phyloP scores from a whole-genome alignment of 2,888 invertebrate species.

The Nysson spinosus region DNA sequence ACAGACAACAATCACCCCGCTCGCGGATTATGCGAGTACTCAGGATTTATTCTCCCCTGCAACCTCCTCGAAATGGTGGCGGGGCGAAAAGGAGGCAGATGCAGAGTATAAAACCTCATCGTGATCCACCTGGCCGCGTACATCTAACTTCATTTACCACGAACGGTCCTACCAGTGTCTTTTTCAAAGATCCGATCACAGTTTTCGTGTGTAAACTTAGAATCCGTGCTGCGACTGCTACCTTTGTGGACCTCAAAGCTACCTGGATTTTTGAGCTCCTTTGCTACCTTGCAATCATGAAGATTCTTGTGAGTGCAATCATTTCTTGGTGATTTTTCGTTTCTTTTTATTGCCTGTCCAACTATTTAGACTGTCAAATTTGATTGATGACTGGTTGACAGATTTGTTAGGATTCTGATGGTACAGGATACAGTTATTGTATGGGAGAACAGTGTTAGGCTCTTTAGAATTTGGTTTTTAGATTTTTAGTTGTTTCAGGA shows the following conservation, averaged over 20 bases:
- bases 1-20: conserved; percentile 30
- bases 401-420: no score
- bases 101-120: conserved; percentile 56
- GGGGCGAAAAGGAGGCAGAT: conserved; percentile 53
- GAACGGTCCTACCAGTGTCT: conserved; percentile 36
- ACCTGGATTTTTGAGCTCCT: conserved; percentile 6
- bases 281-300: conserved; percentile 55
- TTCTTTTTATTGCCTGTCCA: not conserved
- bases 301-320: conserved; percentile 67
- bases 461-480: no score
- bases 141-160: conserved; percentile 36
- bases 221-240: conserved; percentile 1
- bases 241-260: not conserved
- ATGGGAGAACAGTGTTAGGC: no score
- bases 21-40: conserved; percentile 45
- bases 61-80: conserved; percentile 44
- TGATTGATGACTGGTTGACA: no score
- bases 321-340: not conserved
- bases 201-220: not conserved
- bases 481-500: no score
- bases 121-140: conserved; percentile 42
- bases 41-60: conserved; percentile 55
- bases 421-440: no score
- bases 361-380: not conserved
- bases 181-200: conserved; percentile 17